Conservation (phyloP, 2,888 invertebrate genomes). For the Meandrusa payeni region DNA sequence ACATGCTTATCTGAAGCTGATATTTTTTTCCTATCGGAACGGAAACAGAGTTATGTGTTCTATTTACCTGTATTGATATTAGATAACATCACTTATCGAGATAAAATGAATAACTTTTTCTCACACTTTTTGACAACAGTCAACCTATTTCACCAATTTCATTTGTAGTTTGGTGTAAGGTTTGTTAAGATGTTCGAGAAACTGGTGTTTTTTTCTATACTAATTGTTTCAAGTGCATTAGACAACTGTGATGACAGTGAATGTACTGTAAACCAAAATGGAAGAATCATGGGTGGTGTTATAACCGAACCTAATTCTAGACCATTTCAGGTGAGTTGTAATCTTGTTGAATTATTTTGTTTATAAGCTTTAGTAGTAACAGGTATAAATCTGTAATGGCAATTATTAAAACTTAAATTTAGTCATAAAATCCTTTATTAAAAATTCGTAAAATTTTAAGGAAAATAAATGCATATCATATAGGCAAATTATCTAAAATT, state of each 20-base stretch:
- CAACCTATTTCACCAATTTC: too few relatives aligned
- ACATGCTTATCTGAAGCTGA: slow-evolving; percentile 27
- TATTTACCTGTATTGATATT: slow-evolving; percentile 27
- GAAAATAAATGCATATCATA: too few relatives aligned
- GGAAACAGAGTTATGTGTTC: slow-evolving; percentile 19
- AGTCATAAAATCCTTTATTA: too few relatives aligned
- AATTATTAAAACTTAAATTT: too few relatives aligned
- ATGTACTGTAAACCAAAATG: slow-evolving; percentile 33
- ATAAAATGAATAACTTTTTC: slow-evolving; percentile 36
- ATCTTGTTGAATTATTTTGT: too few relatives aligned
- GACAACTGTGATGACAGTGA: slow-evolving; percentile 40
- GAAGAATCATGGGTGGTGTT: slow-evolving; percentile 52
- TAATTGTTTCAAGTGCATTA: slow-evolving; percentile 40
- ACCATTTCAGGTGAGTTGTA: slow-evolving; percentile 59
- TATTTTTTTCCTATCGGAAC: slow-evolving; percentile 28
- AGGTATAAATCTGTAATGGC: too few relatives aligned
- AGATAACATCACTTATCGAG: slow-evolving; percentile 27
- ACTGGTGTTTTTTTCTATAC: slow-evolving; percentile 38
- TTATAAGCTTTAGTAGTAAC: too few relatives aligned
- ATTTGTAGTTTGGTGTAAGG: background rate
- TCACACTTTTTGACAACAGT: slow-evolving; percentile 24
- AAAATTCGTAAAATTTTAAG: too few relatives aligned
- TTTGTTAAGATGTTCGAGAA: slow-evolving; percentile 41
- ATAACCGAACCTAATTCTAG: slow-evolving; percentile 51
- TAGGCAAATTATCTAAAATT: too few relatives aligned